A percentile compares a stretch with the other conserved stretches of the same genome.
Conservation (phyloP, 2,113 vertebrate genomes). For the Emydura subglobosa region DNA sequence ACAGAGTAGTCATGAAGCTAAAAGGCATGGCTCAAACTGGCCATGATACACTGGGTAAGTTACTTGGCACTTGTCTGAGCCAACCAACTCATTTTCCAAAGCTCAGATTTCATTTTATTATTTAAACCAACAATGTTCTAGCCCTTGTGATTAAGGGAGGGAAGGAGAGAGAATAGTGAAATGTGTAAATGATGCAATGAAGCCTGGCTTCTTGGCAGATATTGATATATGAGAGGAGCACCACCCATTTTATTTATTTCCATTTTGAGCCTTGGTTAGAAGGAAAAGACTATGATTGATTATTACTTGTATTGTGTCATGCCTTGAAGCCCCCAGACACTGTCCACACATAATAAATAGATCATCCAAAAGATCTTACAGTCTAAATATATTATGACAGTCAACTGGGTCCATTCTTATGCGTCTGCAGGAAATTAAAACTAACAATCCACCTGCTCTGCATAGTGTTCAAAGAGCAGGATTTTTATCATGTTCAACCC, state of each 20-base stretch:
- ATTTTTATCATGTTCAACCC: slow-evolving; percentile 8
- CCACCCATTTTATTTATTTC: neutral
- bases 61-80: no score
- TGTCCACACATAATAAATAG: neutral
- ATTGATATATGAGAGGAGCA: neutral
- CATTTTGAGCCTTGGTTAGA: neutral
- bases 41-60: no score
- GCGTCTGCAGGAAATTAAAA: slow-evolving; percentile 45
- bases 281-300: neutral
- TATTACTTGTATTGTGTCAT: neutral
- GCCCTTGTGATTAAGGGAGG: no score
- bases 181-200: neutral
- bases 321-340: neutral
- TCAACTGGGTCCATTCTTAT: slow-evolving; percentile 29
- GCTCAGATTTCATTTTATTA: neutral
- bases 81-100: neutral
- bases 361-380: neutral
- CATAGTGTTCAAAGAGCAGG: slow-evolving; percentile 5
- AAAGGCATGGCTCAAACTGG: no score
- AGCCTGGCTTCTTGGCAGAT: neutral
- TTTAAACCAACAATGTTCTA: no score
- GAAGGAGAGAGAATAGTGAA: no score
- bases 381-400: neutral
- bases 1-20: no score
- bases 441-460: neutral